Conservation (phyloP, 2,797 vertebrate species). For the Sarcoramphus papa region DNA sequence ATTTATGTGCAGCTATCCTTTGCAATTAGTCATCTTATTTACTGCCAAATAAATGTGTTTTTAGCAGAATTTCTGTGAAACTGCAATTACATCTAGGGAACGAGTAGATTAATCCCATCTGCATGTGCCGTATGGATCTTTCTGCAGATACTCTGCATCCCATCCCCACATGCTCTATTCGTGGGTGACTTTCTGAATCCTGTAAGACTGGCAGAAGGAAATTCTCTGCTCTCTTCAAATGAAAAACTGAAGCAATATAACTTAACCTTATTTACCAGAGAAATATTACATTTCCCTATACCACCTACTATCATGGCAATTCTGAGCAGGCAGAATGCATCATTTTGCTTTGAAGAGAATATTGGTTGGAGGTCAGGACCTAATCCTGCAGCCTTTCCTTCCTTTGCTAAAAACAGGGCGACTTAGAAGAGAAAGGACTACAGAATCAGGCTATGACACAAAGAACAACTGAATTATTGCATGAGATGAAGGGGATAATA, state of each 20-base stretch:
- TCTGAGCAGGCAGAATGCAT: background rate
- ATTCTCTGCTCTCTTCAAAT: background rate
- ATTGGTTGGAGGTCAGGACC: background rate
- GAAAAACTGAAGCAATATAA: background rate
- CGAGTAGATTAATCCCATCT: constrained; percentile 20
- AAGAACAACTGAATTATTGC: background rate
- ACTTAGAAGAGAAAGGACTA: background rate
- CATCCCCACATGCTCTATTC: background rate
- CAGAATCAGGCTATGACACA: background rate
- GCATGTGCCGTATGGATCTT: background rate
- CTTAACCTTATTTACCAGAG: background rate
- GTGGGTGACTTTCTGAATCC: background rate
- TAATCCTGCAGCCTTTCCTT: background rate
- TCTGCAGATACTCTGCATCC: background rate
- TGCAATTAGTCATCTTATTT: constrained; percentile 50
- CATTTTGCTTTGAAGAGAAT: background rate
- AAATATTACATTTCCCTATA: background rate
- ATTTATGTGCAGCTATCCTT: constrained; percentile 32
- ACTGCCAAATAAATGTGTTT: constrained; percentile 28
- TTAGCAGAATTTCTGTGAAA: constrained; percentile 30
- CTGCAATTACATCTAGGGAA: constrained; percentile 8
- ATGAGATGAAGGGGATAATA: background rate
- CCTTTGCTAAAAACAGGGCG: background rate
- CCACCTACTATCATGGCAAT: background rate
- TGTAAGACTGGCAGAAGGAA: background rate